Conservation (phyloP, 1,140 invertebrate species). For the Temnothorax curvispinosus region DNA sequence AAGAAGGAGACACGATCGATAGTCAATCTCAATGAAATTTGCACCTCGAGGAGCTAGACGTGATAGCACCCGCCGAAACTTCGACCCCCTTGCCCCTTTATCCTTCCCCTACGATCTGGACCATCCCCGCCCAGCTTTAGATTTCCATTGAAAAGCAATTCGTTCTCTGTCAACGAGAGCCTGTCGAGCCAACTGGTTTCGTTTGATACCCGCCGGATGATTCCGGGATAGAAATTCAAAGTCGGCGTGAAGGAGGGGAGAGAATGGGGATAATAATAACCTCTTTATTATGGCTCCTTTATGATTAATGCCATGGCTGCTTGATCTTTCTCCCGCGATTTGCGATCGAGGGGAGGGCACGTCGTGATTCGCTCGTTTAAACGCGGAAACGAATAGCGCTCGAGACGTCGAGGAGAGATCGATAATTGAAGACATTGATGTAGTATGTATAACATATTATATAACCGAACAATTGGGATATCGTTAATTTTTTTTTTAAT, state of each 20-base stretch:
- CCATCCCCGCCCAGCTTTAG: background rate
- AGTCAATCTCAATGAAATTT: conserved; percentile 76
- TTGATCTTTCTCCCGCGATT: conserved; percentile 28
- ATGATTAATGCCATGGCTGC: conserved; percentile 55
- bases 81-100: background rate
- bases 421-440: conserved; percentile 24
- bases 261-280: conserved; percentile 56
- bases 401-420: conserved; percentile 30
- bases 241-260: background rate
- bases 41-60: conserved; percentile 72
- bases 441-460: background rate
- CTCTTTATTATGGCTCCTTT: conserved; percentile 61
- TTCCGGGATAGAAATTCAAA: conserved; percentile 4
- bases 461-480: background rate
- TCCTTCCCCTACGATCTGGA: conserved; percentile 2
- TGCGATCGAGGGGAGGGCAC: background rate
- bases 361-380: background rate
- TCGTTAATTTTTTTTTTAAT: background rate
- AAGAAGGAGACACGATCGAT: conserved; percentile 67
- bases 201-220: conserved; percentile 44
- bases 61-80: conserved; percentile 64
- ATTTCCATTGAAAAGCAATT: conserved; percentile 76
- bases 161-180: conserved; percentile 73
- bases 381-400: conserved; percentile 4
- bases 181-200: conserved; percentile 65